Conservation (phyloP, 2,113 vertebrate genomes). For the Austrofundulus limnaeus region DNA sequence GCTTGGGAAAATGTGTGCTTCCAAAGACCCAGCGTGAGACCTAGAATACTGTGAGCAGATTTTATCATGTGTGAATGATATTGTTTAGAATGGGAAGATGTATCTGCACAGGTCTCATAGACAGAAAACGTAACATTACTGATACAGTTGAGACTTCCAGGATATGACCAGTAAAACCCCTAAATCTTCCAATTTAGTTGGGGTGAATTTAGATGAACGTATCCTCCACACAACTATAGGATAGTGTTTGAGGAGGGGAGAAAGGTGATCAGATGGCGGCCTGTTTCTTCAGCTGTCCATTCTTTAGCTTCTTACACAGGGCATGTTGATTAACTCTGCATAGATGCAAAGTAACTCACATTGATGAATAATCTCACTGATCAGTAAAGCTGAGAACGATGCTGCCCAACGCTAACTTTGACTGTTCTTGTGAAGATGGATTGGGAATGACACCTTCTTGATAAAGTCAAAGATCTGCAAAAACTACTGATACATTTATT, state of each 20-base stretch:
- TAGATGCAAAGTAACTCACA: slow-evolving; percentile 46
- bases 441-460: slow-evolving; percentile 45
- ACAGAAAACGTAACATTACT: slow-evolving; percentile 66
- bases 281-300: slow-evolving; percentile 39
- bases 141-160: slow-evolving; percentile 57
- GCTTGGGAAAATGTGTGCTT: slow-evolving; percentile 71
- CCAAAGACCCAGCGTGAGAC: slow-evolving; percentile 72
- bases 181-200: slow-evolving; percentile 68
- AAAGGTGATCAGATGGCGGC: slow-evolving; percentile 18
- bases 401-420: slow-evolving; percentile 30
- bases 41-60: slow-evolving; percentile 66
- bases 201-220: slow-evolving; percentile 70
- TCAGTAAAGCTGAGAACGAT: slow-evolving; percentile 52
- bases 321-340: slow-evolving; percentile 43
- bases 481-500: too few relatives aligned
- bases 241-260: slow-evolving; percentile 6
- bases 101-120: slow-evolving; percentile 59
- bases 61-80: slow-evolving; percentile 71
- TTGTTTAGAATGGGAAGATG: slow-evolving; percentile 73
- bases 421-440: slow-evolving; percentile 31
- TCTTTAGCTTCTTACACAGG: slow-evolving; percentile 21
- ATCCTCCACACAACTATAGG: slow-evolving; percentile 28
- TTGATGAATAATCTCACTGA: slow-evolving; percentile 56
- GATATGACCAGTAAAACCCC: slow-evolving; percentile 66
- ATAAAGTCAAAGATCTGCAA: too few relatives aligned